These are phyloP conservation scores for Drosophila pectinifera DNA, from an alignment of 1,140 invertebrate species.

Conservation along the genomic window DNA sequence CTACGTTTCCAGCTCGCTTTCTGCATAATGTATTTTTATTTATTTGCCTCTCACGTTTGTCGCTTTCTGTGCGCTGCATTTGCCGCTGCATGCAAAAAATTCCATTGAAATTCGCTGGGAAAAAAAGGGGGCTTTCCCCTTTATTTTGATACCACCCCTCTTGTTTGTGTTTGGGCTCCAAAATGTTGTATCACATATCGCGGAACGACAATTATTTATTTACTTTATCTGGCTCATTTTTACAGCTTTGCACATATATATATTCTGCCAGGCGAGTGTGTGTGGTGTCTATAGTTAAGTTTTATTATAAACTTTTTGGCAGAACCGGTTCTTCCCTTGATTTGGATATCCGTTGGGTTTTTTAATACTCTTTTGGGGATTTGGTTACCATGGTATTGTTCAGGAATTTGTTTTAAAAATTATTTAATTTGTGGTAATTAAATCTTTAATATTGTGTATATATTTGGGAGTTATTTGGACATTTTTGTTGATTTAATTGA, in stretches of 20 bases:
- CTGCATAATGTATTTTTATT: constrained; percentile 68
- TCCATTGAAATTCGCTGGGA: constrained; percentile 55
- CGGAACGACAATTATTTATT: constrained; percentile 61
- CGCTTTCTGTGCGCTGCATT: constrained; percentile 61
- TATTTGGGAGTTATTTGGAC: not conserved
- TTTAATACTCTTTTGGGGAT: constrained; percentile 9
- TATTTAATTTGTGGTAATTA: not conserved
- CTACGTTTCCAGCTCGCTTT: constrained; percentile 31
- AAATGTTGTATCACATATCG: constrained; percentile 67
- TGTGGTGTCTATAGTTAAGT: constrained; percentile 17
- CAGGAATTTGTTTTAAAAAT: not conserved
- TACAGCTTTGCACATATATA: constrained; percentile 20
- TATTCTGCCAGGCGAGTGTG: constrained; percentile 10
- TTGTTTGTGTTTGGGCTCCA: constrained; percentile 6
- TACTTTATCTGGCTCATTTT: constrained; percentile 10
- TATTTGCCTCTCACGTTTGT: constrained; percentile 65
- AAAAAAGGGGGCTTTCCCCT: constrained; percentile 7
- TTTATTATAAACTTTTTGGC: constrained; percentile 24
- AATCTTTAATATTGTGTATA: not conserved
- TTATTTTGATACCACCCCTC: constrained; percentile 1
- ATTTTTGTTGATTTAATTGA: not conserved
- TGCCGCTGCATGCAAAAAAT: constrained; percentile 60
- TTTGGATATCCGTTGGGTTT: no score
- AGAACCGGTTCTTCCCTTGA: constrained; percentile 30
- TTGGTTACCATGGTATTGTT: not conserved